Evolutionary conservation across 2,797 vertebrate species (phyloP), one percentile per base, ranked within the genome.

Genomic region (Enteromius unitaeniatus): DNA sequence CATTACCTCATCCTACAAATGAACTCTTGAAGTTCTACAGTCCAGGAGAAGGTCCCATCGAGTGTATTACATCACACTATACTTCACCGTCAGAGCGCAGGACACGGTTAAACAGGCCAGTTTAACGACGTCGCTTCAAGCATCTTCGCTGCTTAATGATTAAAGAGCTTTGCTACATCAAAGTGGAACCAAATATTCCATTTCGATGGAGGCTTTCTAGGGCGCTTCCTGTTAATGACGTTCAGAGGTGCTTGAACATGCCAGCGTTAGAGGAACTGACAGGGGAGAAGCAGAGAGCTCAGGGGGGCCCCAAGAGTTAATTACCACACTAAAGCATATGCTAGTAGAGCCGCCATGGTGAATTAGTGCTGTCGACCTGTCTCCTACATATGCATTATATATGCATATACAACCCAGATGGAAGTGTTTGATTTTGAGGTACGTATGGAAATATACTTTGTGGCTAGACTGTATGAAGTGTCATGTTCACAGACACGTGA

Each of bases 161-260:
- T 94, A 92, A 94, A 92, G 91, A 88, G 89, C 88, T 88, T 76
- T 79, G 62, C 86, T 89, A 90, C 91, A 91, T 95, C 92, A 94
- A 93, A 93, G 91, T 89, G 89, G 89, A 93, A 91, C 89, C 90
- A 93, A 94, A 91, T 92, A 92, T 93, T 92, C 90, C 79, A 87
- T 93, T 94, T 91, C 88, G 89, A 85, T 89, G 88, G 86, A 91
- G 92, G 89, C 89, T 90, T 92, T 88, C 85, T 90, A 90, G 91
- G 88, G 90, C 84, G 83, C 89, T 85, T 88, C 86, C 84, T 13
- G 37, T 90, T 93, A 94, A 93, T 92, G 91, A 92, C 91, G 85
- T 78, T 83, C 70, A 84, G 89, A 91, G 88, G 89, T 90, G 88
- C 87, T 87, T 86, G 70, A 79, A 78, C 78, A 87, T 53, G 60